These are phyloP conservation scores for Cyrtodaria siliqua DNA, from an alignment of 2,888 invertebrate species.

Conservation along the genomic window DNA sequence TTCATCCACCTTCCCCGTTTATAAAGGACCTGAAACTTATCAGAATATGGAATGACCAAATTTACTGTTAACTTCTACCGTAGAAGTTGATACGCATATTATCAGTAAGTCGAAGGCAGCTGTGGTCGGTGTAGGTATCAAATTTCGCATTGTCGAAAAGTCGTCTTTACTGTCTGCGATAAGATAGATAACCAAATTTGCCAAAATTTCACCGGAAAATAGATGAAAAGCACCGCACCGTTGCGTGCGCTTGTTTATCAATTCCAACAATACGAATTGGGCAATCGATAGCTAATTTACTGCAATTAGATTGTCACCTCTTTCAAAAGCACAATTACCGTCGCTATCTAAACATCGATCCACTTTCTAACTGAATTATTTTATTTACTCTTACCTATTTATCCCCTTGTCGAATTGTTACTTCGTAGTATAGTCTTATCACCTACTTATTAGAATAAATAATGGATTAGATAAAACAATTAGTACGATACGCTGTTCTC, in stretches of 20 bases:
- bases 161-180: slow-evolving; percentile 9
- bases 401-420: slow-evolving; percentile 37
- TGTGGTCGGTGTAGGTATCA: too few species aligned
- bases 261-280: slow-evolving; percentile 17
- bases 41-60: too few species aligned
- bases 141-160: too few species aligned
- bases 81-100: too few species aligned
- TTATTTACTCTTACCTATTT: slow-evolving; percentile 45
- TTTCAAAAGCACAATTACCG: slow-evolving; percentile 15
- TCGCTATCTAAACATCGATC: slow-evolving; percentile 25
- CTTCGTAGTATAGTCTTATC: slow-evolving; percentile 45
- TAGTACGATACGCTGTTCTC: slow-evolving; percentile 18
- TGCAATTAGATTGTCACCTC: slow-evolving; percentile 52
- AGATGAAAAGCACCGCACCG: slow-evolving; percentile 25
- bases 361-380: slow-evolving; percentile 48
- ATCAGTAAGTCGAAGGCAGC: too few species aligned
- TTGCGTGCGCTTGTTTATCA: slow-evolving; percentile 30
- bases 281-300: slow-evolving; percentile 40
- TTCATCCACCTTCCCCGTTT: too few species aligned
- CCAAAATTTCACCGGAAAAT: slow-evolving; percentile 17
- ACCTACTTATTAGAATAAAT: slow-evolving; percentile 56
- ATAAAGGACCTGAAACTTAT: too few species aligned
- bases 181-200: slow-evolving; percentile 10
- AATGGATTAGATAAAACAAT: slow-evolving; percentile 63
- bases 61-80: too few species aligned